Conservation (phyloP, 2,888 invertebrate species). For the Eupelmus urozonus region DNA sequence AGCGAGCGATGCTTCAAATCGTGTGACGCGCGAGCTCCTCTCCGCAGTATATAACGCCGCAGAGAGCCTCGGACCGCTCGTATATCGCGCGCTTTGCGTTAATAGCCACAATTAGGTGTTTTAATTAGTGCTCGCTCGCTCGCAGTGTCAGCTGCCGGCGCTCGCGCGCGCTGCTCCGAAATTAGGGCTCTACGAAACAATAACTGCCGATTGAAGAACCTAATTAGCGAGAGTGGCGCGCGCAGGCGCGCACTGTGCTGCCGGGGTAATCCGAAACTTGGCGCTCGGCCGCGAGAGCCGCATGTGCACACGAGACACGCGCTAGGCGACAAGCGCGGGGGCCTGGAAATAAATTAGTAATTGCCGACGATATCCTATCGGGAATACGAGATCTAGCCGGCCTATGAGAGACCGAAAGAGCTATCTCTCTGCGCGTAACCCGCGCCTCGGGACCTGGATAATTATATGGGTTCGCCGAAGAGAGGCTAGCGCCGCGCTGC, state of each 20-base stretch:
- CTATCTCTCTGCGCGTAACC: not conserved
- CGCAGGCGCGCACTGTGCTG: conserved; percentile 14
- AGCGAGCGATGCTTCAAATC: conserved; percentile 36
- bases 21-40: conserved; percentile 20
- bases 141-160: conserved; percentile 64
- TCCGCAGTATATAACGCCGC: conserved; percentile 17
- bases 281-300: conserved; percentile 28
- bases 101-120: conserved; percentile 77
- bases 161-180: conserved; percentile 73
- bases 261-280: conserved; percentile 58
- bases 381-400: conserved; percentile 46
- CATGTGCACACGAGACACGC: conserved; percentile 1
- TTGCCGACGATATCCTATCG: conserved; percentile 58
- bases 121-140: conserved; percentile 73
- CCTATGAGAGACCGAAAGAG: not conserved
- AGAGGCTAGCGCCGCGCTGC: not conserved
- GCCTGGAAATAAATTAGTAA: conserved; percentile 67
- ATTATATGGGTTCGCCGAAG: conserved; percentile 27
- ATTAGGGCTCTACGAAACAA: conserved; percentile 76
- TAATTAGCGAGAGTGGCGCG: conserved; percentile 70
- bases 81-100: conserved; percentile 66
- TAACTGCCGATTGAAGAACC: conserved; percentile 76
- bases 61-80: conserved; percentile 29
- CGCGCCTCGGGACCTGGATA: conserved; percentile 22
- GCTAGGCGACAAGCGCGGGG: conserved; percentile 3